These are phyloP conservation scores for Periophthalmodon schlosseri DNA, from an alignment of 2,113 vertebrate species.

Conservation along the genomic window DNA sequence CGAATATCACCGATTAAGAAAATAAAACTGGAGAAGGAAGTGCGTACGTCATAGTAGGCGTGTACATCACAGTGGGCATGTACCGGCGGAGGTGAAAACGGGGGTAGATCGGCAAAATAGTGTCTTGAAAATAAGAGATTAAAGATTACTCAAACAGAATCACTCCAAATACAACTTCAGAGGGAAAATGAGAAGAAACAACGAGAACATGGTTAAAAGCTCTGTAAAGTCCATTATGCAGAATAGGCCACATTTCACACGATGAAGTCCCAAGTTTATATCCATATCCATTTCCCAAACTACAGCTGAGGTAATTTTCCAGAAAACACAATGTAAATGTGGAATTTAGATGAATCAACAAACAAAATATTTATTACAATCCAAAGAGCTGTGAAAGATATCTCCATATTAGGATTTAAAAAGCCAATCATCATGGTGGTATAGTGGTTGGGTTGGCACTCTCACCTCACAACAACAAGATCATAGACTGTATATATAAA, in stretches of 20 bases:
- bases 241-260: constrained; percentile 5
- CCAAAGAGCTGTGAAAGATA: neutral
- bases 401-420: neutral
- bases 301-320: constrained; percentile 29
- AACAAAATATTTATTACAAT: neutral
- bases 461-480: neutral
- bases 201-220: too few relatives aligned
- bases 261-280: constrained; percentile 51
- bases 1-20: too few relatives aligned
- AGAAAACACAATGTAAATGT: constrained; percentile 27
- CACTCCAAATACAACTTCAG: too few relatives aligned
- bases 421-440: neutral
- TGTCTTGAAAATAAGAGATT: too few relatives aligned
- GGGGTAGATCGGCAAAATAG: too few relatives aligned
- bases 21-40: too few relatives aligned
- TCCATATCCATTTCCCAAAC: constrained; percentile 22
- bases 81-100: too few relatives aligned
- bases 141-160: too few relatives aligned
- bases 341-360: constrained; percentile 8
- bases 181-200: too few relatives aligned
- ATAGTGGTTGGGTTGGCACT: neutral
- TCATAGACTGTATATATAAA: neutral
- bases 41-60: too few relatives aligned
- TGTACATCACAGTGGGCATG: too few relatives aligned
- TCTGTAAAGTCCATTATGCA: too few relatives aligned